These are phyloP conservation scores for Tetramorium bicarinatum DNA, from an alignment of 2,888 invertebrate species.

Conservation along the genomic window DNA sequence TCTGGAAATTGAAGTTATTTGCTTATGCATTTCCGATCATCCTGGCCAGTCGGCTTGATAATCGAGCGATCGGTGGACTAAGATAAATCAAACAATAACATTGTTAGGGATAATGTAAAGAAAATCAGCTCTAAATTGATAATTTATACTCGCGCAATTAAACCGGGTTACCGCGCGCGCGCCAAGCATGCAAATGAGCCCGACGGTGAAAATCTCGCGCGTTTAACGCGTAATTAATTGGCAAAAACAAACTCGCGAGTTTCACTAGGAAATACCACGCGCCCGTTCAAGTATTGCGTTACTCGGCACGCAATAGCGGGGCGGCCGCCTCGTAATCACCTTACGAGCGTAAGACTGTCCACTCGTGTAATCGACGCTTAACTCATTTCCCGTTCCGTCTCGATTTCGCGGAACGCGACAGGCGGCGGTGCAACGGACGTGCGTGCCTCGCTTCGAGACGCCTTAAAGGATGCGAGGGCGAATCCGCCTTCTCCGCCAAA, in stretches of 20 bases:
- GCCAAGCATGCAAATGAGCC: neutral
- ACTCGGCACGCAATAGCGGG: constrained; percentile 10
- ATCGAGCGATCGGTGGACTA: neutral
- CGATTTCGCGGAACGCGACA: constrained; percentile 64
- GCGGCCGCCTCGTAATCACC: constrained; percentile 32
- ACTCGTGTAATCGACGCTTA: constrained; percentile 53
- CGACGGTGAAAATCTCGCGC: constrained; percentile 25
- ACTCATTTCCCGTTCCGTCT: constrained; percentile 72
- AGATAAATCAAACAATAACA: neutral
- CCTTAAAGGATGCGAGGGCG: neutral
- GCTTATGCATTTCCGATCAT: neutral
- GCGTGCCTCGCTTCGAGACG: constrained; percentile 20
- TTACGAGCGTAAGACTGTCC: constrained; percentile 54
- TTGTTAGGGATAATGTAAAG: neutral
- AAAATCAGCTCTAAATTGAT: neutral
- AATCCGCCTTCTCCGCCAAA: constrained; percentile 3
- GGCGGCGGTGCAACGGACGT: constrained; percentile 15
- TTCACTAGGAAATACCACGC: constrained; percentile 50
- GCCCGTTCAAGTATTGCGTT: constrained; percentile 30
- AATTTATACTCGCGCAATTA: neutral
- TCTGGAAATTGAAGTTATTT: constrained; percentile 5
- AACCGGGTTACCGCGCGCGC: neutral
- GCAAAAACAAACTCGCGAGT: constrained; percentile 21
- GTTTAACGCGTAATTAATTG: constrained; percentile 28
- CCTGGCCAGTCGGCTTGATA: neutral